Percentiles rank a stretch among this genome's conserved stretches.
These are phyloP conservation scores for Notocelia uddmanniana DNA, from an alignment of 2,888 invertebrate genomes.

Conservation along the genomic window DNA sequence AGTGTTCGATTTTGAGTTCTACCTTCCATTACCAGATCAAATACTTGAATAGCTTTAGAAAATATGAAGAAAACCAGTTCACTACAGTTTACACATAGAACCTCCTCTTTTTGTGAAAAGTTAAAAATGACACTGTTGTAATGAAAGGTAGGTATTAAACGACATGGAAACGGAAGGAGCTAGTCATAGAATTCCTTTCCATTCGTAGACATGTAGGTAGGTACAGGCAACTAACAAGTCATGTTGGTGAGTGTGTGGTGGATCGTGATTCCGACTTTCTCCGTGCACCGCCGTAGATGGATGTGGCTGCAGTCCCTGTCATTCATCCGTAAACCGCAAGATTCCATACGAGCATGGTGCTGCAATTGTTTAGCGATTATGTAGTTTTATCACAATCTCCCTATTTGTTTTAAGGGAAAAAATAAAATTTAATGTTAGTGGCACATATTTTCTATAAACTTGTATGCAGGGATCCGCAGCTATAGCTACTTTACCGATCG, in stretches of 20 bases:
- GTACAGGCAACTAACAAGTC: slow-evolving; percentile 32
- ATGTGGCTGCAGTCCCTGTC: slow-evolving; percentile 48
- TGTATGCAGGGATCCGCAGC: neutral
- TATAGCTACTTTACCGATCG: too few relatives aligned
- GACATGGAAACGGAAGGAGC: slow-evolving; percentile 6
- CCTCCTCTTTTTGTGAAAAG: too few relatives aligned
- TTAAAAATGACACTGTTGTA: neutral
- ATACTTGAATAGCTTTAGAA: too few relatives aligned
- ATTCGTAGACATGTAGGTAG: slow-evolving; percentile 20
- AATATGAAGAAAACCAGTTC: too few relatives aligned
- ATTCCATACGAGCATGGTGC: slow-evolving; percentile 24
- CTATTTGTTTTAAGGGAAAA: slow-evolving; percentile 1
- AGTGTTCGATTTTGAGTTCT: too few relatives aligned
- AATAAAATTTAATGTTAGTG: neutral
- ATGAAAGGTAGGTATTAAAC: slow-evolving; percentile 5
- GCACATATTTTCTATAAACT: neutral
- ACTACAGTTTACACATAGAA: too few relatives aligned
- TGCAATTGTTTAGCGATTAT: neutral
- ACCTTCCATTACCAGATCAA: too few relatives aligned
- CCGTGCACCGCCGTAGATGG: slow-evolving; percentile 53
- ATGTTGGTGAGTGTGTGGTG: slow-evolving; percentile 29
- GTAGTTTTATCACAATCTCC: neutral
- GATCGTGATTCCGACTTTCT: slow-evolving; percentile 53
- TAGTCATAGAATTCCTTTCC: slow-evolving; percentile 19
- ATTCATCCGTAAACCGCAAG: slow-evolving; percentile 48